These are phyloP conservation scores for Ceyx cyanopectus DNA, from an alignment of 2,113 vertebrate genomes.

Conservation along the genomic window DNA sequence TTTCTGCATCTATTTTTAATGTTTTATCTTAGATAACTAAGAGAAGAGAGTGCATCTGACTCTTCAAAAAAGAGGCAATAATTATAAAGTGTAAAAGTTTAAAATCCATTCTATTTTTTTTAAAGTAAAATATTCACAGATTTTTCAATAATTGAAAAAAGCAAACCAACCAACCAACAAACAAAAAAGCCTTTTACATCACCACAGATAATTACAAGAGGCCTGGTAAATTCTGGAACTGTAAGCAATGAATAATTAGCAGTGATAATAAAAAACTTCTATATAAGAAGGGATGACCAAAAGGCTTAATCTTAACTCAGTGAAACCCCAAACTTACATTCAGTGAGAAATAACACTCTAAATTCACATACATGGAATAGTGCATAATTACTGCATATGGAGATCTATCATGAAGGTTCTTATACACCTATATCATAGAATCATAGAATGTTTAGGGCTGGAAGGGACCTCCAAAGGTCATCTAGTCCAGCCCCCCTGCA, in stretches of 20 bases:
- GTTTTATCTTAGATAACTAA: background rate
- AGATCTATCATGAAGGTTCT: background rate
- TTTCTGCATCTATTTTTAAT: background rate
- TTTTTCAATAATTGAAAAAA: background rate
- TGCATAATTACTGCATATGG: background rate
- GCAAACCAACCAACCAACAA: rapidly evolving
- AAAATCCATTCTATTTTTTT: background rate
- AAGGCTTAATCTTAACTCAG: background rate
- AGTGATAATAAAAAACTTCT: background rate
- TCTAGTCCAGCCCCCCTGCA: too few relatives aligned
- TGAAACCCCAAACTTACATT: background rate
- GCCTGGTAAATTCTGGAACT: background rate
- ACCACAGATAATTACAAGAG: background rate
- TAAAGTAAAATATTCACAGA: background rate
- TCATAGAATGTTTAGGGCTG: too few relatives aligned
- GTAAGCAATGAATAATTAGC: background rate
- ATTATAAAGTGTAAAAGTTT: background rate
- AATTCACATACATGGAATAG: background rate
- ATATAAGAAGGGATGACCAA: background rate
- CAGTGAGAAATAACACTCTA: background rate
- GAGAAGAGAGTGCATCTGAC: background rate
- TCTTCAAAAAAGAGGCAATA: background rate
- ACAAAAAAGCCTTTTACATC: background rate
- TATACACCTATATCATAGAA: background rate
- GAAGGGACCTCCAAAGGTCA: too few relatives aligned